Percentiles rank a stretch among this genome's conserved stretches.
phyloP scores from a whole-genome alignment of 2,113 vertebrate species.

The Anoplopoma fimbria region DNA sequence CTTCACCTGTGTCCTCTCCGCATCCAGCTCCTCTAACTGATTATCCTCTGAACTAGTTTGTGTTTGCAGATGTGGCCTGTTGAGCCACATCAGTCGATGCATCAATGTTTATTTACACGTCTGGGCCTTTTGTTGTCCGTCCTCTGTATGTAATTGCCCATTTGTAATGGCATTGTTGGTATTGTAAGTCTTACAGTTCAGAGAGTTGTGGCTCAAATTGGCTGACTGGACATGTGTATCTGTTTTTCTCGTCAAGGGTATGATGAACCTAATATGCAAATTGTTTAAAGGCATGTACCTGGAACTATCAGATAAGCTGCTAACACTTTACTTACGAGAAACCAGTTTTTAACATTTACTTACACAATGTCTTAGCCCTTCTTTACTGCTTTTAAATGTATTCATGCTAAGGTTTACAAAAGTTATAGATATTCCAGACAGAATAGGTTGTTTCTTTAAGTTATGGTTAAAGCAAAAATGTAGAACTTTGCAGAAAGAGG shows the following conservation, averaged over 20 bases:
- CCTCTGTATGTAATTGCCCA: conserved; percentile 37
- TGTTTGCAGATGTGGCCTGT: conserved; percentile 57
- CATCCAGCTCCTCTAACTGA: conserved; percentile 48
- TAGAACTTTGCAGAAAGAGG: background rate
- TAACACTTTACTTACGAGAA: background rate
- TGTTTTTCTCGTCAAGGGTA: conserved; percentile 36
- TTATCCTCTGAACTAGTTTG: conserved; percentile 48
- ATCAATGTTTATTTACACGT: conserved; percentile 65
- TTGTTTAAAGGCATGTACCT: conserved; percentile 14
- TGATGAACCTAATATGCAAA: conserved; percentile 11
- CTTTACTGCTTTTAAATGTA: conserved; percentile 13
- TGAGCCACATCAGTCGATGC: conserved; percentile 58
- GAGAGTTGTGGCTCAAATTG: conserved; percentile 23
- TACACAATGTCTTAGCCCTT: background rate
- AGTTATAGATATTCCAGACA: background rate
- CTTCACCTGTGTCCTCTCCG: conserved; percentile 65
- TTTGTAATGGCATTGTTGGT: conserved; percentile 52
- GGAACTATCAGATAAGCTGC: conserved; percentile 20
- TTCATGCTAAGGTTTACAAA: background rate
- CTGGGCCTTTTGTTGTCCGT: conserved; percentile 49
- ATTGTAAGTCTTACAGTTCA: conserved; percentile 44
- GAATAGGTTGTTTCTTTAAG: background rate
- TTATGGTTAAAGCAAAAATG: background rate
- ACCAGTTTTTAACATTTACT: background rate
- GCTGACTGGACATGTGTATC: conserved; percentile 36